Evolutionary conservation across 2,888 invertebrate genomes (phyloP), one percentile per base, ranked within the genome.

Genomic region (Scaptomyza reducta): DNA sequence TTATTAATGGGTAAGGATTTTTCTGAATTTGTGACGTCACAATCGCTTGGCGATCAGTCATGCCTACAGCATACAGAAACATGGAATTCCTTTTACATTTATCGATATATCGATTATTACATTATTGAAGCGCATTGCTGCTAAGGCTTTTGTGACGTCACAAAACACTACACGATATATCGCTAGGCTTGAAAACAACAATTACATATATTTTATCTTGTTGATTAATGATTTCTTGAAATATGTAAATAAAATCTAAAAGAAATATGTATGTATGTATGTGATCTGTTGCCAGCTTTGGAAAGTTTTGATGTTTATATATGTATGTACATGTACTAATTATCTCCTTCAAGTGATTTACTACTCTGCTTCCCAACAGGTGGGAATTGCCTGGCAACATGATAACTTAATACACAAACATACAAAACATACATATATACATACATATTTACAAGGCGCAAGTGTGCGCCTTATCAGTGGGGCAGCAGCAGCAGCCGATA

Each of bases 41-140:
- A n/a, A n/a, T n/a, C 93, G 93, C 53, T 70, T 84, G 11, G 80
- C 80, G 66, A 90, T 53, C 27, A 74, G 63, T 38, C 87, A 89
- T 35, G 84, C 81, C 91, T 91, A 64, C 13, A 1, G 5, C 22
- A 1, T n/a, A n/a, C n/a, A n/a, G n/a, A 18, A 56, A 16, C 18
- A 22, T 22, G 3, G 35, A 25, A 22, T 22, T 6, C 6, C 13
- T 14, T 27, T 9, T 18, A n/a, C 16, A 11, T 49, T 0, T 33
- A 55, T 61, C 53, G 49, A 60, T 57, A 54, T 13, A 22, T 70
- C 33, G 51, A n/a, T n/a, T n/a, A n/a, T n/a, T n/a, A n/a, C n/a
- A n/a, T n/a, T n/a, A 38, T 59, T 0, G n/a, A 5, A 33, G 11
- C 7, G 33, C 33, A 33, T 33, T 22, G 13, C 33, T 4, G 33